phyloP scores from a whole-genome alignment of 2,797 vertebrate genomes.

The Siniperca obscura region DNA sequence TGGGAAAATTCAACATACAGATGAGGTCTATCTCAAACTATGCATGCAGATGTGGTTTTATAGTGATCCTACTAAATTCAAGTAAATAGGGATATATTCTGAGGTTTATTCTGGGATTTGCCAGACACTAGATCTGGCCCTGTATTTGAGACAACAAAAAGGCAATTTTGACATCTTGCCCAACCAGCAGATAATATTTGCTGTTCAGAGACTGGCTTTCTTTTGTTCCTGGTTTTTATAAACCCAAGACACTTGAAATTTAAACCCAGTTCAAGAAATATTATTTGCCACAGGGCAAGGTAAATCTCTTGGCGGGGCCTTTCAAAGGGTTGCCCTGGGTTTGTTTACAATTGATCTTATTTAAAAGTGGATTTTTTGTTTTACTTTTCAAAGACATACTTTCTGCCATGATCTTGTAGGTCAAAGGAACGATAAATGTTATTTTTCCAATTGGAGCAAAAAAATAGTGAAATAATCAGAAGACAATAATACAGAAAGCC shows the following conservation, averaged over 20 bases:
- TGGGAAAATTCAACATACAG: slow-evolving; percentile 36
- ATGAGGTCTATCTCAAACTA: slow-evolving; percentile 49
- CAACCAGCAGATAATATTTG: slow-evolving; percentile 88
- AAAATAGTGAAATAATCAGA: slow-evolving; percentile 80
- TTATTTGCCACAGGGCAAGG: slow-evolving; percentile 90
- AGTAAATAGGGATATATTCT: slow-evolving; percentile 81
- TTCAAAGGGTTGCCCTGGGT: slow-evolving; percentile 90
- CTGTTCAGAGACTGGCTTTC: slow-evolving; percentile 86
- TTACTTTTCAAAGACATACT: slow-evolving; percentile 87
- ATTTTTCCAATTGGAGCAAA: slow-evolving; percentile 76
- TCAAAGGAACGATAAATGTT: slow-evolving; percentile 84
- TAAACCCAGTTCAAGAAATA: slow-evolving; percentile 91
- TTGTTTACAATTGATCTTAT: slow-evolving; percentile 92
- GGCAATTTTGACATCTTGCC: slow-evolving; percentile 89
- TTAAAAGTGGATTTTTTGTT: slow-evolving; percentile 89
- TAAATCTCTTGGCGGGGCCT: slow-evolving; percentile 89
- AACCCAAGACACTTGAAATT: slow-evolving; percentile 91
- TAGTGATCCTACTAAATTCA: slow-evolving; percentile 70
- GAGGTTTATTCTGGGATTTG: slow-evolving; percentile 85
- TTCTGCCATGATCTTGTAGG: slow-evolving; percentile 84
- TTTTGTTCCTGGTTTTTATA: slow-evolving; percentile 89
- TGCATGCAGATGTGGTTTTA: slow-evolving; percentile 70
- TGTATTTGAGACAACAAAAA: slow-evolving; percentile 87
- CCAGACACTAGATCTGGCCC: slow-evolving; percentile 78
- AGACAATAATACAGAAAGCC: slow-evolving; percentile 77